These are phyloP conservation scores for Drosophila merina DNA, from an alignment of 2,888 invertebrate genomes.

Conservation along the genomic window DNA sequence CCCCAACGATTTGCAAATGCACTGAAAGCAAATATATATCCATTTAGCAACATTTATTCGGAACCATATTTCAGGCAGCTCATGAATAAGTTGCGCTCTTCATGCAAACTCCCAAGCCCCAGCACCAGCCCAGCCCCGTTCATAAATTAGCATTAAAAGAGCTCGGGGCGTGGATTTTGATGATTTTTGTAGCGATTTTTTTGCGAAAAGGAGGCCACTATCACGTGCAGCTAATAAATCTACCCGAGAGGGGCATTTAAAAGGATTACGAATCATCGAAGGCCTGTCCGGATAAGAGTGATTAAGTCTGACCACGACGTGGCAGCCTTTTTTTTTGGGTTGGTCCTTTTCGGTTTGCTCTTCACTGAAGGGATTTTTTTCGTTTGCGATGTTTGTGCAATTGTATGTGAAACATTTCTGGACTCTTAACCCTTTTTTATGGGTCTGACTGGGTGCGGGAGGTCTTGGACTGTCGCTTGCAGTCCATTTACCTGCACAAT, in stretches of 20 bases:
- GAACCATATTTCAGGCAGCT: constrained; percentile 51
- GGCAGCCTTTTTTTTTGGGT: constrained; percentile 41
- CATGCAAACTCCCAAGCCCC: constrained; percentile 48
- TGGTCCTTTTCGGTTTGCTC: neutral
- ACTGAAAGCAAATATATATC: constrained; percentile 41
- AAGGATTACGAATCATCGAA: constrained; percentile 52
- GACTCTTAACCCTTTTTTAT: constrained; percentile 54
- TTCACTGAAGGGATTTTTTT: constrained; percentile 46
- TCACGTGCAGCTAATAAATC: constrained; percentile 82
- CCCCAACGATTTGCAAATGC: constrained; percentile 63
- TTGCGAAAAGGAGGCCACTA: constrained; percentile 55
- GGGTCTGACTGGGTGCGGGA: constrained; percentile 21
- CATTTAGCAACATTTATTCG: constrained; percentile 33
- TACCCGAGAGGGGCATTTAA: constrained; percentile 75
- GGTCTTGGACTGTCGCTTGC: constrained; percentile 71
- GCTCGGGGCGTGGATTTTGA: constrained; percentile 59
- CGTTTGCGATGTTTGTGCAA: constrained; percentile 55
- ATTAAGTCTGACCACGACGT: constrained; percentile 74
- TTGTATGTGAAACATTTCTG: constrained; percentile 70
- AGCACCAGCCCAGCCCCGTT: constrained; percentile 25
- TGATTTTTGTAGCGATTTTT: constrained; percentile 21
- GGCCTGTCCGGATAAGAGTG: constrained; percentile 76
- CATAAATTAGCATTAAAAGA: constrained; percentile 78
- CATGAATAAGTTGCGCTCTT: constrained; percentile 67
- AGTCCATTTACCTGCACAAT: constrained; percentile 83